Base-by-base conservation (phyloP, 2,888 invertebrate species). In the Hirtodrosophila alboralis region DNA sequence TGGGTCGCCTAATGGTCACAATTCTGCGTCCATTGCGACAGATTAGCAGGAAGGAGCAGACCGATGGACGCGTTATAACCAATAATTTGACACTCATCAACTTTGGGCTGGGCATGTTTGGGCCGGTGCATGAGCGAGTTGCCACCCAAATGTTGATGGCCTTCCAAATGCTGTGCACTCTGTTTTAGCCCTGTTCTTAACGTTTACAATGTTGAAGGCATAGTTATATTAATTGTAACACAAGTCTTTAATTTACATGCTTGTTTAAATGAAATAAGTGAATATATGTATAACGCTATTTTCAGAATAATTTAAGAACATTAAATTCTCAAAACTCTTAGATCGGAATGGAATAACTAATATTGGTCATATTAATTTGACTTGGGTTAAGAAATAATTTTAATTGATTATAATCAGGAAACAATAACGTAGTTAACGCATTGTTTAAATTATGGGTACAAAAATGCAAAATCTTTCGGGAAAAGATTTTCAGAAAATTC, bases 1-100 rank as follows among this genome's bases (percentile, higher is more conserved):
- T 97, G 86, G 93, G 95, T 10, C 93, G 92, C 70, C 60, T 94
- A 1, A 92, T 94, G 80, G 90, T 97, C 38, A 89, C 89, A 48
- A 62, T 95, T 40, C 92, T 96, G 40, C 92, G 91, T 66, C 84
- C 91, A 3, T 90, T 95, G n/a, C 92, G 92, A 49, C 89, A 98
- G 33, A 92, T 97, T 18, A 92, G 94, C 72, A 94, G 94, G 91
- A 91, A 92, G 48, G 94, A 94, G 89, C 93, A 94, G 85, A 91
- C 93, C 31, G 88, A 90, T 79, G 93, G 92, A 53, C 89, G 92
- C 64, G 92, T 95, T 2, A 93, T 95, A 59, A 95, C 95, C 54
- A 96, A 96, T 89, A 99, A 99, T 92, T 93, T 99, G 79, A 99
- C 99, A 0, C 91, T 99, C 49, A 97, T 99, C 45, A 99, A 98